Evolutionary conservation across 2,113 vertebrate genomes (phyloP).

Genomic region (Eleginops maclovinus): DNA sequence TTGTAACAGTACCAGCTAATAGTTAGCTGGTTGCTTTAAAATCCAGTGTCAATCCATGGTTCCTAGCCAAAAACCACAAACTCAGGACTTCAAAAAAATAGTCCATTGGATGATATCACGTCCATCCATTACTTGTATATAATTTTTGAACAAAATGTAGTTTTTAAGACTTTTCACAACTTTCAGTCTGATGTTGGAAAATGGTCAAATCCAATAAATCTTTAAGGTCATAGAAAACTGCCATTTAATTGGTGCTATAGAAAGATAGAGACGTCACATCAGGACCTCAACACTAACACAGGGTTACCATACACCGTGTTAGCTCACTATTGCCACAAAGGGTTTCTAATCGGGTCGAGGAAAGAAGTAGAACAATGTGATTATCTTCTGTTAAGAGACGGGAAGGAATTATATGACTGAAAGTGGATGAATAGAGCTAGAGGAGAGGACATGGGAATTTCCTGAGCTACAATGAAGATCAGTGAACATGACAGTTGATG

Average conservation of each 20-base stretch:
- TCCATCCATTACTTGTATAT: no score
- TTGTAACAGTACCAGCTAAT: no score
- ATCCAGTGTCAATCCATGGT: no score
- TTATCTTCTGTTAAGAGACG: not conserved
- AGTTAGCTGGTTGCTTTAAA: no score
- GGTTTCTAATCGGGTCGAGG: not conserved
- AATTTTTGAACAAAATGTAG: no score
- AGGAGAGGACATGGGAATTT: constrained; percentile 40
- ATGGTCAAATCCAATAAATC: not conserved
- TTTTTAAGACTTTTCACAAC: not conserved
- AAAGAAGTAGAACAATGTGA: constrained; percentile 1
- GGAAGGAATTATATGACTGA: not conserved
- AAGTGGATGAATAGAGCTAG: not conserved
- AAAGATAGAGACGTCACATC: no score
- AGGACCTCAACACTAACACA: not conserved
- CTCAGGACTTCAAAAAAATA: no score
- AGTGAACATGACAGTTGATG: constrained; percentile 21
- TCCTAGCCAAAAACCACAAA: no score
- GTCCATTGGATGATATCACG: no score
- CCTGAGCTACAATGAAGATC: constrained; percentile 44
- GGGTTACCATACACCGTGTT: not conserved
- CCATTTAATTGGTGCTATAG: no score
- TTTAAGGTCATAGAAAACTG: no score
- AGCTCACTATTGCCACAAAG: no score
- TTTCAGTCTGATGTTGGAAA: not conserved